Conservation (phyloP, 1,140 invertebrate genomes). For the Saccostrea echinata region DNA sequence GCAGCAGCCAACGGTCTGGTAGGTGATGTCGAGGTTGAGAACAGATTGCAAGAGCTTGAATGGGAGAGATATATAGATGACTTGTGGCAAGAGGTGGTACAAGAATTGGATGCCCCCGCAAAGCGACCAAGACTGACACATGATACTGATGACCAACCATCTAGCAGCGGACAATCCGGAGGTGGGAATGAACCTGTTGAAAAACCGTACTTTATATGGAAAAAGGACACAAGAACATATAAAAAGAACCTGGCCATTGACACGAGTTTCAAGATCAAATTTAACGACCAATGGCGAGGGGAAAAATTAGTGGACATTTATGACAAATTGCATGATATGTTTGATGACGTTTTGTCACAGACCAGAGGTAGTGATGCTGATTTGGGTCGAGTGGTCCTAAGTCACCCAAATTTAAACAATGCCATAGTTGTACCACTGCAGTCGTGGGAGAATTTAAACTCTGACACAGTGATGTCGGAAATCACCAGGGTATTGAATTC, state of each 20-base stretch:
- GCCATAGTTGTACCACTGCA: not conserved
- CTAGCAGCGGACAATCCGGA: not conserved
- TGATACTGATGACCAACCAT: conserved; percentile 20
- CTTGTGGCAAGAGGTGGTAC: not conserved
- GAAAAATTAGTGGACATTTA: conserved; percentile 37
- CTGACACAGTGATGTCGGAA: no score
- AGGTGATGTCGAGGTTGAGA: conserved; percentile 1
- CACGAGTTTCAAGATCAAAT: conserved; percentile 42
- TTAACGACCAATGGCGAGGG: conserved; percentile 39
- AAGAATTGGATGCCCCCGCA: not conserved
- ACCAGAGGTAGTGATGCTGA: conserved; percentile 40
- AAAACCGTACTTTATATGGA: conserved; percentile 40
- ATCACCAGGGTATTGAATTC: conserved; percentile 4
- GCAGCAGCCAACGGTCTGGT: not conserved
- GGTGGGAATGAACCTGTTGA: not conserved
- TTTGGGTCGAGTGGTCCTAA: conserved; percentile 35
- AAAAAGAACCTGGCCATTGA: conserved; percentile 42
- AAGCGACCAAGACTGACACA: not conserved
- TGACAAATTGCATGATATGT: conserved; percentile 47
- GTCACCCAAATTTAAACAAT: not conserved
- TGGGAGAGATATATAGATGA: not conserved
- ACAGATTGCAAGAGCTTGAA: not conserved
- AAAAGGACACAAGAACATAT: not conserved
- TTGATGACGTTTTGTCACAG: conserved; percentile 45
- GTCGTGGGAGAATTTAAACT: not conserved